Conservation (phyloP, 2,888 invertebrate genomes). For the Brassicogethes aeneus region DNA sequence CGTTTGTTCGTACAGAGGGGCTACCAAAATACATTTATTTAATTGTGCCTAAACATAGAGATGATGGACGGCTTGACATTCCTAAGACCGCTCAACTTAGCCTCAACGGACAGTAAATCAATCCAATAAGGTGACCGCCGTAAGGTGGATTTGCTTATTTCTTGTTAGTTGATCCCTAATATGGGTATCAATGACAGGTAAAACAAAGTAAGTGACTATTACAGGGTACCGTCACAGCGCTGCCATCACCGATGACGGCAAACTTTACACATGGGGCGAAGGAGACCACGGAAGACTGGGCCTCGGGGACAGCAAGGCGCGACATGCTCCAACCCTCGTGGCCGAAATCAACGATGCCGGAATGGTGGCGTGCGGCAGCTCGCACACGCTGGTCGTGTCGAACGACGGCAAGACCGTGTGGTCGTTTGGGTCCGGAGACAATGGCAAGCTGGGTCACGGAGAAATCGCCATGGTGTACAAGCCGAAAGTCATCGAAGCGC, state of each 20-base stretch:
- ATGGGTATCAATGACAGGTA: too few relatives aligned
- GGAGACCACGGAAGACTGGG: constrained; percentile 49
- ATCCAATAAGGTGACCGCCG: too few relatives aligned
- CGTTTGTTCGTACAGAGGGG: too few relatives aligned
- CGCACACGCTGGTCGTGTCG: constrained; percentile 47
- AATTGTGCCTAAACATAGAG: too few relatives aligned
- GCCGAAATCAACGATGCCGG: constrained; percentile 49
- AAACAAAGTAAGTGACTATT: too few relatives aligned
- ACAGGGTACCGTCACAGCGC: constrained; percentile 50
- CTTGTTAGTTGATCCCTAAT: too few relatives aligned
- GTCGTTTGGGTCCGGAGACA: constrained; percentile 50
- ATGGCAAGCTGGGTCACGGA: constrained; percentile 45
- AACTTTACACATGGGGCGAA: constrained; percentile 51
- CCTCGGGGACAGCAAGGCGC: constrained; percentile 51
- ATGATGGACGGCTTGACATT: too few relatives aligned
- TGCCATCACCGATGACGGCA: constrained; percentile 47
- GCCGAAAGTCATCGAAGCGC: constrained; percentile 50
- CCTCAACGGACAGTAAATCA: too few relatives aligned
- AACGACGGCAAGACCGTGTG: constrained; percentile 47
- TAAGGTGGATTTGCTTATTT: too few relatives aligned
- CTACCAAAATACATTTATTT: too few relatives aligned
- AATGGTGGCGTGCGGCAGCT: constrained; percentile 47
- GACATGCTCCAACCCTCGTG: constrained; percentile 50
- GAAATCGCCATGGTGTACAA: constrained; percentile 42
- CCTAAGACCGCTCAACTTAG: too few relatives aligned